Conservation (phyloP, 2,113 vertebrate species). For the Aptenodytes patagonicus region DNA sequence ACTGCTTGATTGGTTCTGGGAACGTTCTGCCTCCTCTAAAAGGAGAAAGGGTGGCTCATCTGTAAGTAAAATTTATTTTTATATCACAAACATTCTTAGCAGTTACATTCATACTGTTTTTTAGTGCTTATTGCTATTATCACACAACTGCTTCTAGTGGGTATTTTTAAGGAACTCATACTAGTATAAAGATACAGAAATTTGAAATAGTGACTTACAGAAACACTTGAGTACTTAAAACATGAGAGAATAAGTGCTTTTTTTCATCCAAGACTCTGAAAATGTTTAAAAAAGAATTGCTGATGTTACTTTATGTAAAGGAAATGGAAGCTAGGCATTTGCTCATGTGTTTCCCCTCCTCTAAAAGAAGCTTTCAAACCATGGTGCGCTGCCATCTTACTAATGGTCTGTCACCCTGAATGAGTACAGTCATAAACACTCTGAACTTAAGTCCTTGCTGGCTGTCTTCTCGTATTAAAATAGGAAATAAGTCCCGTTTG, state of each 20-base stretch:
- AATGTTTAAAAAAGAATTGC: not conserved
- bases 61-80: slow-evolving; percentile 79
- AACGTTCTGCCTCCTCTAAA: slow-evolving; percentile 88
- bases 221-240: not conserved
- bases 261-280: not conserved
- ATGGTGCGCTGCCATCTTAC: not conserved
- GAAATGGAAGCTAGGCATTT: not conserved
- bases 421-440: not conserved
- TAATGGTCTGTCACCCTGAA: not conserved
- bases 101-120: not conserved
- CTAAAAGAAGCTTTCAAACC: not conserved
- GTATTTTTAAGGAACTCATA: not conserved
- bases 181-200: not conserved
- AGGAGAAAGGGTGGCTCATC: slow-evolving; percentile 85
- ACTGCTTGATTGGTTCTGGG: slow-evolving; percentile 94
- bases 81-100: not conserved
- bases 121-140: not conserved
- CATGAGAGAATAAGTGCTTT: not conserved
- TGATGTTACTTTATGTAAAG: not conserved
- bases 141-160: not conserved
- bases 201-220: not conserved
- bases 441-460: not conserved
- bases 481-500: not conserved
- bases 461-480: not conserved
- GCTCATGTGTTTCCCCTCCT: not conserved